Percentiles rank a stretch among this genome's conserved stretches.
phyloP scores from a whole-genome alignment of 2,888 invertebrate genomes.

The Ctenicera cuprea region DNA sequence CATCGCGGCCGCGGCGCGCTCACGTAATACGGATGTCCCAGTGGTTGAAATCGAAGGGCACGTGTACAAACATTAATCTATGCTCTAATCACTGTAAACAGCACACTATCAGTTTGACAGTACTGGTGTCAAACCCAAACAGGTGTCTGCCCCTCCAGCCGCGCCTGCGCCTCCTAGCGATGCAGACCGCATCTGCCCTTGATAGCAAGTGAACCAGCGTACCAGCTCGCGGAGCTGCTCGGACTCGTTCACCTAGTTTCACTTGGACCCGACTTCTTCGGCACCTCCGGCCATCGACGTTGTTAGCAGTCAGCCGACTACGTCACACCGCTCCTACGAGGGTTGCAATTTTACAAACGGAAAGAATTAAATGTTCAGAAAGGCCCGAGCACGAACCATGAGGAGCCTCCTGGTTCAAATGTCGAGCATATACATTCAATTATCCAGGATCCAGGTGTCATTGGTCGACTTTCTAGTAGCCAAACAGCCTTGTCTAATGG shows the following conservation, averaged over 20 bases:
- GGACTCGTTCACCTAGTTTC: conserved; percentile 60
- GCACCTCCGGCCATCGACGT: conserved; percentile 34
- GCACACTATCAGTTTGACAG: conserved; percentile 64
- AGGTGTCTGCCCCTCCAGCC: conserved; percentile 63
- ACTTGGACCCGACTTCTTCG: conserved; percentile 48
- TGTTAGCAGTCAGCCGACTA: neutral
- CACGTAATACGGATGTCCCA: conserved; percentile 39
- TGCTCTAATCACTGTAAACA: conserved; percentile 62
- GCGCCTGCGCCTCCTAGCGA: conserved; percentile 55
- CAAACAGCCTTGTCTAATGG: conserved; percentile 54
- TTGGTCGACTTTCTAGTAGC: conserved; percentile 59
- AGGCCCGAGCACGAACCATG: neutral
- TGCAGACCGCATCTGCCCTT: conserved; percentile 64
- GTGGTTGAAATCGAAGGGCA: conserved; percentile 53
- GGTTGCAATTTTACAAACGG: neutral
- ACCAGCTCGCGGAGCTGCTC: conserved; percentile 48
- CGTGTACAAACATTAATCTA: conserved; percentile 62
- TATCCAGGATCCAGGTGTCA: conserved; percentile 53
- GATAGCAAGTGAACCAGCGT: conserved; percentile 67
- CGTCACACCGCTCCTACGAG: neutral
- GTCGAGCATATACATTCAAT: neutral
- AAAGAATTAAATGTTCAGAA: neutral
- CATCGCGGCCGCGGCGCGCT: conserved; percentile 49
- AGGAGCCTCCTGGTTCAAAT: neutral
- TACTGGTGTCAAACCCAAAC: conserved; percentile 62